phyloP scores from a whole-genome alignment of 2,888 invertebrate genomes.

The Melanargia galathea region DNA sequence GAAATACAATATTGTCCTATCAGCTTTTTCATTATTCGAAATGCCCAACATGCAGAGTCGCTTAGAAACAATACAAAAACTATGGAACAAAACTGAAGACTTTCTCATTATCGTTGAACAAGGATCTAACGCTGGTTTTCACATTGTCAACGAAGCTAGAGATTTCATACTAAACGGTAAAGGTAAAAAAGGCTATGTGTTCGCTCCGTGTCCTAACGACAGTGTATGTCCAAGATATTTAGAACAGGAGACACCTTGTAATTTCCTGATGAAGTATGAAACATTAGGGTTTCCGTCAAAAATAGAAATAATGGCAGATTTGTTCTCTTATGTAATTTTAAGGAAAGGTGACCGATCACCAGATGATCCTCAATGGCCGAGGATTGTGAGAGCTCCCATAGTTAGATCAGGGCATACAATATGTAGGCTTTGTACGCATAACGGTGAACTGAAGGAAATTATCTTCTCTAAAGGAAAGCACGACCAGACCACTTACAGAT shows the following conservation, averaged over 20 bases:
- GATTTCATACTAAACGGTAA: conserved; percentile 87
- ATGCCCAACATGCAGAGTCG: conserved; percentile 85
- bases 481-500: conserved; percentile 88
- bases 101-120: conserved; percentile 93
- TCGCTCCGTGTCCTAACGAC: conserved; percentile 87
- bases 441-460: conserved; percentile 88
- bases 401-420: conserved; percentile 87
- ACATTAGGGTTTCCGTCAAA: conserved; percentile 77
- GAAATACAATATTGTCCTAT: conserved; percentile 90
- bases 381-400: conserved; percentile 88
- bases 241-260: conserved; percentile 87
- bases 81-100: conserved; percentile 93
- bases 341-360: conserved; percentile 85
- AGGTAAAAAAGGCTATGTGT: conserved; percentile 81
- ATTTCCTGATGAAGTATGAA: conserved; percentile 86
- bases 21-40: conserved; percentile 91
- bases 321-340: conserved; percentile 91
- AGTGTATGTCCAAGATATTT: conserved; percentile 87
- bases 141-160: conserved; percentile 91
- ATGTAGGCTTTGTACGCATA: conserved; percentile 89
- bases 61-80: conserved; percentile 86
- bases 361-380: conserved; percentile 87
- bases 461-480: conserved; percentile 89
- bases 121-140: conserved; percentile 91
- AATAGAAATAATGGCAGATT: conserved; percentile 73